phyloP scores from a whole-genome alignment of 2,888 invertebrate genomes.

The Ashinkailepas kermadecensis region DNA sequence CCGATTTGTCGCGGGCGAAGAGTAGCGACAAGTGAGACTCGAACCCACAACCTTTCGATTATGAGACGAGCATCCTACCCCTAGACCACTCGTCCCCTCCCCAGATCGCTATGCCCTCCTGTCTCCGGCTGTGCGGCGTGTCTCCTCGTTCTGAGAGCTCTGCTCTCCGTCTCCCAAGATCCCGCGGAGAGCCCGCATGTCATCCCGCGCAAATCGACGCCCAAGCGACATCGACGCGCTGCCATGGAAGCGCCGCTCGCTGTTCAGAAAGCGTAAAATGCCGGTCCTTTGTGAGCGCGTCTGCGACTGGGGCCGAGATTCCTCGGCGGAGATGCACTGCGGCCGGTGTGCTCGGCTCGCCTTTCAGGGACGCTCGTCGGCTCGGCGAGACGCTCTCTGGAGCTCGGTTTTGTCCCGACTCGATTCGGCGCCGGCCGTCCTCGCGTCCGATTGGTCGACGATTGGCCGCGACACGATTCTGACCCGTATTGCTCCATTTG shows the following conservation, averaged over 20 bases:
- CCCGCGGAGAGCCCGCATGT: too few relatives aligned
- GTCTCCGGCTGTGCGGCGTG: too few relatives aligned
- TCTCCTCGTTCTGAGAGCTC: too few relatives aligned
- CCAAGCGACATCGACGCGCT: too few relatives aligned
- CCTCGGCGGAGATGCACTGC: not conserved
- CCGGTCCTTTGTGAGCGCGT: not conserved
- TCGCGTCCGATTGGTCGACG: not conserved
- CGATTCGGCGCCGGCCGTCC: not conserved
- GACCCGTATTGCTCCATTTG: not conserved
- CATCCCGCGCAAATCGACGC: too few relatives aligned
- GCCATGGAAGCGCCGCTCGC: not conserved
- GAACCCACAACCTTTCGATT: too few relatives aligned
- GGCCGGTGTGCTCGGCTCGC: not conserved
- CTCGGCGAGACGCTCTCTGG: not conserved
- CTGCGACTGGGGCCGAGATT: not conserved
- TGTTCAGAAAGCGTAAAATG: constrained; percentile 14
- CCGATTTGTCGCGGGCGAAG: too few relatives aligned
- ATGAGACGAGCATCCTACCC: too few relatives aligned
- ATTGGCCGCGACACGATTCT: not conserved
- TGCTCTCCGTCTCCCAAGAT: too few relatives aligned
- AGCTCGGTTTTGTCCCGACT: not conserved
- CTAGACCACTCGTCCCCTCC: too few relatives aligned
- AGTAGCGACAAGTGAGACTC: too few relatives aligned
- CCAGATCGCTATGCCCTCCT: too few relatives aligned
- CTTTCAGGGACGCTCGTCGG: not conserved